Evolutionary conservation across 1,140 invertebrate genomes (phyloP), one percentile per base, ranked within the genome.

Genomic region (Panagrolaimus sp.): DNA sequence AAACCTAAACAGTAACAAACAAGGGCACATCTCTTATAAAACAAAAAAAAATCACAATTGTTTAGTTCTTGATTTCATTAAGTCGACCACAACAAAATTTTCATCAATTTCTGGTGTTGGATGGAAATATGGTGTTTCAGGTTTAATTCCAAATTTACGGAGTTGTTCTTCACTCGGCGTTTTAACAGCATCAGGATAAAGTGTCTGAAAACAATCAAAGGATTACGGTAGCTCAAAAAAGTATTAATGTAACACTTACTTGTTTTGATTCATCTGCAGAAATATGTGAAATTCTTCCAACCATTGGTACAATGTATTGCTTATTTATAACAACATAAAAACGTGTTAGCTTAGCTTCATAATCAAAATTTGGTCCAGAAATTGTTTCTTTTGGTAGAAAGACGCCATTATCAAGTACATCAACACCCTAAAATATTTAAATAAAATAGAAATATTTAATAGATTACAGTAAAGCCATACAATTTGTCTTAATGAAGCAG

Each of bases 241-340:
- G 7, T 4, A 7, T 38, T n/a, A n/a, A 38, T 38, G 2, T 38
- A 38, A 38, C 0, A 57, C 51, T 13, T 9, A 76, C 74, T 64
- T 76, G 70, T 67, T 73, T 76, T 16, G 70, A 69, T 27, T 74
- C 78, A 48, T 82, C 79, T 8, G 68, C 61, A 7, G 79, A 82
- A 63, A 81, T 74, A 64, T 81, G 79, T 11, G 70, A 65, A 43
- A 81, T 61, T 51, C 80, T 65, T 31, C 80, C 79, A 38, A 81
- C 8, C 78, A 81, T 79, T 7, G 79, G 79, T 2, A 81, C 76
- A 66, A 82, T 70, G 27, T 82, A 80, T 68, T 77, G 64, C 1
- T 74, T 71, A 20, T 61, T 57, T 27, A 79, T 46, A 74, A 76
- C 78, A 44, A 81, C 31, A 42, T 81, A 82, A 62, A 81, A 81